Evolutionary conservation across 2,888 invertebrate genomes (phyloP), one percentile per base, ranked within the genome.

Genomic region (Phengaris alcon): DNA sequence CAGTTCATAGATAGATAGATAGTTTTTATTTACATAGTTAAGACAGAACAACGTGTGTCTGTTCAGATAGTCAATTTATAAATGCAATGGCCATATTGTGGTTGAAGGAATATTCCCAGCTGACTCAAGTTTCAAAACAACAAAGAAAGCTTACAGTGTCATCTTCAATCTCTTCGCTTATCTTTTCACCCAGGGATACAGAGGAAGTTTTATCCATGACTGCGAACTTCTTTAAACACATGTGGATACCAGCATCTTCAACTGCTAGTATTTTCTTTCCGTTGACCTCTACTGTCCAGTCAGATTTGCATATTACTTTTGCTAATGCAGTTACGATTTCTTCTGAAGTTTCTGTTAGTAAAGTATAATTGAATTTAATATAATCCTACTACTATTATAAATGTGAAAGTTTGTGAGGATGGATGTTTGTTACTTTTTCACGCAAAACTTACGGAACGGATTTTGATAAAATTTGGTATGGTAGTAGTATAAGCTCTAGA

Each of bases 161-260:
- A 57, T 90, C 86, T 13, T 88, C 88, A 70, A 97, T 83, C 72
- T 90, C 85, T 52, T 94, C 84, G 10, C 94, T 84, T n/a, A 97
- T 82, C 12, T 91, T 85, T 77, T 93, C 88, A 0, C 96, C 95
- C 77, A 97, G 95, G 2, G 95, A 95, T 9, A 90, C 87, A 5
- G 87, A 84, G 69, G 88, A 88, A 12, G 88, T 88, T 80, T 95
- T 94, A 82, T 97, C 97, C 75, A 95, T 86, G 76, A 94, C 94
- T 13, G 96, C 94, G 13, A 97, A 88, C 87, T 97, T 97, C 84
- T 97, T 97, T 54, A 97, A 86, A 77, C 95, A 94, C 94, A 96
- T 95, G 87, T 97, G 97, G 77, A 97, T 90, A 10, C 96, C 97
- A 0, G 96, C 91, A 82, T 97, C 95, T 88, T 97, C 97, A 13